Percentiles rank a stretch among this genome's conserved stretches.
Conservation (phyloP, 1,140 invertebrate genomes). For the honey bee (Apis mellifera) region DNA sequence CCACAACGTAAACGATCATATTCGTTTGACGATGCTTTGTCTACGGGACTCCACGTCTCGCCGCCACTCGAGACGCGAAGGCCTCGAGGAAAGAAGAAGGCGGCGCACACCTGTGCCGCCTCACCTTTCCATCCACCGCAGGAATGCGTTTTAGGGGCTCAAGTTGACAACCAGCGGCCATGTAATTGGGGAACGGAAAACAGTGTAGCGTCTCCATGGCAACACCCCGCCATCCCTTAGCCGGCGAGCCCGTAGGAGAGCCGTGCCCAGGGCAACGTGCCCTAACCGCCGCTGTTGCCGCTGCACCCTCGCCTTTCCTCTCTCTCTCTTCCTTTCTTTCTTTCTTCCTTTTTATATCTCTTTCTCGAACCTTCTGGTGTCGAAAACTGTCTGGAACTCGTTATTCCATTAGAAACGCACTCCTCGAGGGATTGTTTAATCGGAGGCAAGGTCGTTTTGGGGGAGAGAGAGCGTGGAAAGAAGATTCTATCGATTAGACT, state of each 20-base stretch:
- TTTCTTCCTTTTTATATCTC: slow-evolving; percentile 32
- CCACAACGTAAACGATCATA: too few relatives aligned
- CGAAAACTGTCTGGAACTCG: slow-evolving; percentile 29
- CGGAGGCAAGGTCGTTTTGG: neutral
- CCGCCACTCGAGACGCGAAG: neutral
- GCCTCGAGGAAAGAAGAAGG: neutral
- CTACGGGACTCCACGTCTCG: neutral
- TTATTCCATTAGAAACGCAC: slow-evolving; percentile 53
- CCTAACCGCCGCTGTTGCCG: slow-evolving; percentile 28
- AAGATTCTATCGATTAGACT: neutral
- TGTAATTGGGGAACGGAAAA: slow-evolving; percentile 77
- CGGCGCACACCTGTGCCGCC: slow-evolving; percentile 17
- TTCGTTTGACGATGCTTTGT: neutral
- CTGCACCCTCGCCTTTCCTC: slow-evolving; percentile 48
- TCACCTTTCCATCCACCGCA: neutral
- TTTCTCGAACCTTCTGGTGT: neutral
- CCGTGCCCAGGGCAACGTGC: slow-evolving; percentile 34
- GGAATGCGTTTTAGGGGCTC: slow-evolving; percentile 51
- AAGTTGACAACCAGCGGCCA: slow-evolving; percentile 68
- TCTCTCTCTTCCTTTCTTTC: slow-evolving; percentile 31
- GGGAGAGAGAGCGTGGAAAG: too few relatives aligned
- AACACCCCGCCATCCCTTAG: slow-evolving; percentile 71
- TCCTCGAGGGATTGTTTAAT: neutral
- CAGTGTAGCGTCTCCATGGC: slow-evolving; percentile 72
- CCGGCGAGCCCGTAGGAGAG: neutral